These are phyloP conservation scores for Phylloscopus trochilus DNA, from an alignment of 2,113 vertebrate species.

Conservation along the genomic window DNA sequence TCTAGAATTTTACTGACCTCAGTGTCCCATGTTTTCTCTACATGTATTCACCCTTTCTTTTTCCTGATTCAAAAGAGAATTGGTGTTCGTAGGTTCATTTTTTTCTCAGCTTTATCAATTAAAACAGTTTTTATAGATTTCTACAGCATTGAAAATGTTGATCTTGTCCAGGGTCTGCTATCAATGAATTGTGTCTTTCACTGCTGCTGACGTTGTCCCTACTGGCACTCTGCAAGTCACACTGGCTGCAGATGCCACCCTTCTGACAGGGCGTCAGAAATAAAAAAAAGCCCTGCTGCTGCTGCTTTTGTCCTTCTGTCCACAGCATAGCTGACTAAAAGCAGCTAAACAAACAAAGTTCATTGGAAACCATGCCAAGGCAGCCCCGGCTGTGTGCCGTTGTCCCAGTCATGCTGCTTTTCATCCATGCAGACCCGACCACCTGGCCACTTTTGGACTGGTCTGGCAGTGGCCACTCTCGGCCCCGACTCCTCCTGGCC, in stretches of 20 bases:
- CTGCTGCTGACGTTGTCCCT: background rate
- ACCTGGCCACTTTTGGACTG: too few species aligned
- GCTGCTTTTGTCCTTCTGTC: background rate
- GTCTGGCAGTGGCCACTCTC: too few species aligned
- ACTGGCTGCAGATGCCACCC: background rate
- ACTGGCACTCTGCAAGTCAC: background rate
- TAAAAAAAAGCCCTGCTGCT: background rate
- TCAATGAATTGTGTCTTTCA: background rate
- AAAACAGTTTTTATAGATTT: background rate
- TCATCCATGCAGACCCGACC: background rate
- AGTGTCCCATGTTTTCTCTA: background rate
- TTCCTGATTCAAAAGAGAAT: background rate
- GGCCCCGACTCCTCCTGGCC: too few species aligned
- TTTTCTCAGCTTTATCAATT: background rate
- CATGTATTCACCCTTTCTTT: background rate
- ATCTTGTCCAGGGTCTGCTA: background rate
- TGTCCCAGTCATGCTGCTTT: background rate
- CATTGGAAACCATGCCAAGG: background rate
- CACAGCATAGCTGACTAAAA: background rate
- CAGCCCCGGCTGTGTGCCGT: background rate
- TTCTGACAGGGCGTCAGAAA: too few species aligned
- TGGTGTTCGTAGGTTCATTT: background rate
- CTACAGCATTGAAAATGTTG: background rate
- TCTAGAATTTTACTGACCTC: background rate
- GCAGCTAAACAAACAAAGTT: background rate